A percentile compares a stretch with the other conserved stretches of the same genome.
Evolutionary conservation across 2,797 vertebrate genomes (phyloP).

Genomic region (Aplochiton taeniatus): DNA sequence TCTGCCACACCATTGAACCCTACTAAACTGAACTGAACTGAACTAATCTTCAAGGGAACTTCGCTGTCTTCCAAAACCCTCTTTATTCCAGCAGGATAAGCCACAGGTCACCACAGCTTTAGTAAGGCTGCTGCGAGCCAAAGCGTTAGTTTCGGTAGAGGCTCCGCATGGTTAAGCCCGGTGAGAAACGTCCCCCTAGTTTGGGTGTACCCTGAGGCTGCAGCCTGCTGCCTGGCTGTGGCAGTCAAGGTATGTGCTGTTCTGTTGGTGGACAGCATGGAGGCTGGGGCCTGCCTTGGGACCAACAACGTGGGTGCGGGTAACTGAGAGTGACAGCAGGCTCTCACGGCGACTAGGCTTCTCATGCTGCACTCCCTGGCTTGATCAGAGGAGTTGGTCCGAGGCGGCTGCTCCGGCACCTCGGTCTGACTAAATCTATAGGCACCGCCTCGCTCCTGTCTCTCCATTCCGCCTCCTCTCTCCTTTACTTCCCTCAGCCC

Average conservation of each 20-base stretch:
- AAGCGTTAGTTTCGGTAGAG: no score
- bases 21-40: no score
- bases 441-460: conserved; percentile 4
- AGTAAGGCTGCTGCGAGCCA: no score
- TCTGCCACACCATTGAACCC: no score
- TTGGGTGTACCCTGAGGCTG: no score
- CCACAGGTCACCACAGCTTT: no score
- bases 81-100: no score
- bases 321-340: conserved; percentile 61
- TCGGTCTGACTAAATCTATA: conserved; percentile 7
- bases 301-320: conserved; percentile 53
- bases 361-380: conserved; percentile 50
- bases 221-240: not conserved
- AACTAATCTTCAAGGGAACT: no score
- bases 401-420: conserved; percentile 10
- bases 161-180: no score
- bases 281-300: conserved; percentile 44
- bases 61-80: no score
- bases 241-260: conserved; percentile 40
- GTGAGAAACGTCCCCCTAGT: no score
- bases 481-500: conserved; percentile 35
- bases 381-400: conserved; percentile 56
- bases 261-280: conserved; percentile 29
- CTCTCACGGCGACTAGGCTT: conserved; percentile 51
- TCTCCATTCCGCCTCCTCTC: conserved; percentile 8